A percentile compares a stretch with the other conserved stretches of the same genome.
Evolutionary conservation across 1,140 invertebrate genomes (phyloP).

Genomic region (Dreissena polymorpha): DNA sequence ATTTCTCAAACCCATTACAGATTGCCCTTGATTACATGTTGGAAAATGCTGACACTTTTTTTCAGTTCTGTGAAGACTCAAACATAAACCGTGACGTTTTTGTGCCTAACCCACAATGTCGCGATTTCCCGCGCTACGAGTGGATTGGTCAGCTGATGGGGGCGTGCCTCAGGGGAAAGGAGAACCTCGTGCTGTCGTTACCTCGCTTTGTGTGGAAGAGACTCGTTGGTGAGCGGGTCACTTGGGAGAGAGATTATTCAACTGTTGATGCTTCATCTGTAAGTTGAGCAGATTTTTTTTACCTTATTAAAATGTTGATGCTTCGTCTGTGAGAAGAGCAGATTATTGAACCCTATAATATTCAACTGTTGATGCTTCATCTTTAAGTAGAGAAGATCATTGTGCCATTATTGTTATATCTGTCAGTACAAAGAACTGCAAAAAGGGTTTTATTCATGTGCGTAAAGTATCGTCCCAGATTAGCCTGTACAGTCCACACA

Average conservation of each 20-base stretch:
- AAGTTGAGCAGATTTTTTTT: background rate
- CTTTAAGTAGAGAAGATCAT: no score
- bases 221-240: conserved; percentile 73
- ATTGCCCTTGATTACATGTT: no score
- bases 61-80: conserved; percentile 74
- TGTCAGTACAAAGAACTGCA: no score
- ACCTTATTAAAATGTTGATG: background rate
- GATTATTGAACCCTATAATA: no score
- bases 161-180: conserved; percentile 77
- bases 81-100: conserved; percentile 78
- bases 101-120: conserved; percentile 76
- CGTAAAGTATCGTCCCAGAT: no score
- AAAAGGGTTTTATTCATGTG: no score
- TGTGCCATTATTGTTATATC: no score
- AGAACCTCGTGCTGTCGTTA: conserved; percentile 75
- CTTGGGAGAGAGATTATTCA: conserved; percentile 75
- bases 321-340: no score
- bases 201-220: conserved; percentile 79
- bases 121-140: conserved; percentile 74
- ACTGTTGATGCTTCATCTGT: conserved; percentile 78
- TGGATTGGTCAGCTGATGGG: conserved; percentile 80
- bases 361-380: no score
- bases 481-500: no score
- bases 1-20: no score
- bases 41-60: conserved; percentile 13